A percentile compares a stretch with the other conserved stretches of the same genome.
phyloP scores from a whole-genome alignment of 2,113 vertebrate genomes.

The Boulengeromyrus knoepffleri region DNA sequence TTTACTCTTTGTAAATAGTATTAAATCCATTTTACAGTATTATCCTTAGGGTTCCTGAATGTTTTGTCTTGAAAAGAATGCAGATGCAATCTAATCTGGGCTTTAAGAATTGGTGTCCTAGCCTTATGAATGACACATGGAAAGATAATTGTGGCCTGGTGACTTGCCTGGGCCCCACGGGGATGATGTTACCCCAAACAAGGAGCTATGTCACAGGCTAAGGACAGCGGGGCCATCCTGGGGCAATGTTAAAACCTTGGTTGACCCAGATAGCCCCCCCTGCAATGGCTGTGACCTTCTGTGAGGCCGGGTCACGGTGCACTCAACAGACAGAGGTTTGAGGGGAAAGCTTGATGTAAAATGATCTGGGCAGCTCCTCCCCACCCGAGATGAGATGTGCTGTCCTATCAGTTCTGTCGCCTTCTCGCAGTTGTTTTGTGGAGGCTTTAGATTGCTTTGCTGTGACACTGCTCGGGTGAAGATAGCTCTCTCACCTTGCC shows the following conservation, averaged over 20 bases:
- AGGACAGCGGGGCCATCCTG: not conserved
- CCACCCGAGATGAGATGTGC: not conserved
- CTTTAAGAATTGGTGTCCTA: not conserved
- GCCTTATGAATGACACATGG: not conserved
- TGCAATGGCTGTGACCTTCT: not conserved
- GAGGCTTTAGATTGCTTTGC: not conserved
- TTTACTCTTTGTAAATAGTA: not conserved
- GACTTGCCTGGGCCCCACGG: not conserved
- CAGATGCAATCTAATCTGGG: not conserved
- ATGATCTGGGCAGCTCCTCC: not conserved
- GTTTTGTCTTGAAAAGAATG: not conserved
- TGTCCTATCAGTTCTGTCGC: not conserved
- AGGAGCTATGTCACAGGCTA: not conserved
- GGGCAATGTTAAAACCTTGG: slow-evolving; percentile 9
- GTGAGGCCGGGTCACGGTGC: not conserved
- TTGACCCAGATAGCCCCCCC: not conserved
- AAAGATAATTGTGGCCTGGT: not conserved
- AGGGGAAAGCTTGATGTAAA: not conserved
- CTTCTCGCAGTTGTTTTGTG: not conserved
- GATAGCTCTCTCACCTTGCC: not conserved
- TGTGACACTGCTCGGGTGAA: not conserved
- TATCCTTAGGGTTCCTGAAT: not conserved
- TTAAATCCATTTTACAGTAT: not conserved
- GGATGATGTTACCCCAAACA: not conserved
- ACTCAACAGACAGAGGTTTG: not conserved